Evolutionary conservation across 2,113 vertebrate species (phyloP).

Genomic region (Spheniscus mendiculus): DNA sequence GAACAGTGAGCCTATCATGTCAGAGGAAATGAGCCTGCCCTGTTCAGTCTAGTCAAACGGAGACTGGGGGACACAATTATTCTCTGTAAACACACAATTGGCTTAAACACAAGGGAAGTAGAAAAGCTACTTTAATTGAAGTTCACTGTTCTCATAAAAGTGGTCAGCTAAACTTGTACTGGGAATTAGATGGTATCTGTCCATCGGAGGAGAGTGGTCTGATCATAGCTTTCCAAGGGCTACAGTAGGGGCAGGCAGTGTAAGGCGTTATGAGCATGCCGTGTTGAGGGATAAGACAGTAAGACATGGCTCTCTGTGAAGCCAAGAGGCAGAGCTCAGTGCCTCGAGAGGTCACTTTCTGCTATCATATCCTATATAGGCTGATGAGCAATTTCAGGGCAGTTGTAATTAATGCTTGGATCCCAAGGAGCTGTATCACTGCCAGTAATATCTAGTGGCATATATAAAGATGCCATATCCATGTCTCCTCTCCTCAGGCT

Average conservation of each 20-base stretch:
- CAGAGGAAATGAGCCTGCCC: neutral
- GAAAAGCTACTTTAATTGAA: neutral
- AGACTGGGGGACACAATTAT: neutral
- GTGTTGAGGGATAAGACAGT: neutral
- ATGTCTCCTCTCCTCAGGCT: neutral
- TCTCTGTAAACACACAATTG: neutral
- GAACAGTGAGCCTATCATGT: neutral
- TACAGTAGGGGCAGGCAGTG: neutral
- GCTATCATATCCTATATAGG: neutral
- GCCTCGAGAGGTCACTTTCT: neutral
- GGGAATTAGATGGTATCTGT: neutral
- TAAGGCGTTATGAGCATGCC: rapidly evolving
- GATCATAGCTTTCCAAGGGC: neutral
- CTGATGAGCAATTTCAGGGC: neutral
- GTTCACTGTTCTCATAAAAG: neutral
- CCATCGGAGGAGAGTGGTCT: neutral
- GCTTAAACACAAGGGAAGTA: neutral
- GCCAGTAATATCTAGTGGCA: neutral
- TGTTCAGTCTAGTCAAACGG: neutral
- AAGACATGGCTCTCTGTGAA: neutral
- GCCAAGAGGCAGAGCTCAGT: neutral
- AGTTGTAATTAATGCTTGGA: neutral
- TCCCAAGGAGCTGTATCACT: neutral
- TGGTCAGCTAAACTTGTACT: neutral
- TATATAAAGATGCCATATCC: neutral